Base-by-base conservation (phyloP, 2,113 vertebrate genomes). In the Enhydra lutris region DNA sequence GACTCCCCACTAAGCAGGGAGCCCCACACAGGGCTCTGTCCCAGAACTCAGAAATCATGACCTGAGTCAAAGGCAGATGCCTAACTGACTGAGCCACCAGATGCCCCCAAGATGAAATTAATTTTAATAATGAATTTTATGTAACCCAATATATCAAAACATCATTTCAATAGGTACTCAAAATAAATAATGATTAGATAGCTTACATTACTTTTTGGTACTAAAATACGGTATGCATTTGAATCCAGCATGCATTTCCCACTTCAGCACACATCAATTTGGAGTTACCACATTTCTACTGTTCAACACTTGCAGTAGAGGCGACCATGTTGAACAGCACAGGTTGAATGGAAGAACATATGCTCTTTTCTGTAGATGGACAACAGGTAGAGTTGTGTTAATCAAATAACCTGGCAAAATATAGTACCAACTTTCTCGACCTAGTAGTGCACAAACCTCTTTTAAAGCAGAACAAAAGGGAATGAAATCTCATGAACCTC, bases 121-220 rank as follows among this genome's bases (percentile, higher is more conserved):
- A 94, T 47, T 89, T 91, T 81, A 85, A 42, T 85, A 73, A 85
- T 59, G 36, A 50, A 86, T 71, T 94, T 92, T 92, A 89, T 42
- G 12, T 61, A 94, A 50, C 7, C 20, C 15, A 89, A 45, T 63
- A 81, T 31, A 79, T 69, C 8, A 89, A 95, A 95, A 59, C 34
- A 81, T 71, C 45, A 55, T 69, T 87, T 93, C 39, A 90, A 96
- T 6, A 81, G 21, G 95, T 6, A 71, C 31, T 90, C 71, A 92
- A 91, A 94, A 52, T 85, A 89, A 93, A 7, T 85, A 85, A 93
- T 73, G 39, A 50, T 71, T 20, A 91, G 57, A 52, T 74, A 69
- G 76, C 45, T 95, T 36, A 80, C 21, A 67, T 29, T 82, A 55
- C 55, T 71, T 73, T 91, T 74, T 81, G 47, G 10, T 29, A 26